Conservation (phyloP, 2,888 invertebrate species). For the Bombylius major region DNA sequence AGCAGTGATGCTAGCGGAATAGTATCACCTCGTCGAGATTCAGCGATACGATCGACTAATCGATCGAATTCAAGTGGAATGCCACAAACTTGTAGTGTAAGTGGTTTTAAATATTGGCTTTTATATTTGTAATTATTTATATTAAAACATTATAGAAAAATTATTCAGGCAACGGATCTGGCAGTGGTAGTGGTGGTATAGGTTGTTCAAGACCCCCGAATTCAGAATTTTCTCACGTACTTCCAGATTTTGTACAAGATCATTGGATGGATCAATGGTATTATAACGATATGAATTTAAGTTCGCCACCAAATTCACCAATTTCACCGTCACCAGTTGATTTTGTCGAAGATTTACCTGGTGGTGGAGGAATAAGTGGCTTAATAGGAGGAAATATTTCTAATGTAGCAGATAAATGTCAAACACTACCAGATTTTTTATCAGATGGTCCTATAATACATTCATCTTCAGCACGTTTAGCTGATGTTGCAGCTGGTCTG, state of each 20-base stretch:
- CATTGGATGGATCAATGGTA: conserved; percentile 62
- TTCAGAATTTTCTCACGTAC: conserved; percentile 30
- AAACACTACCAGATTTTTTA: conserved; percentile 56
- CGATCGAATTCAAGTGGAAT: not conserved
- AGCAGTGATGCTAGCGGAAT: not conserved
- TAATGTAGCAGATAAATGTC: conserved; percentile 16
- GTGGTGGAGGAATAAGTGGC: not conserved
- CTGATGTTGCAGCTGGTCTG: conserved; percentile 34
- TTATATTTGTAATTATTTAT: too few relatives aligned
- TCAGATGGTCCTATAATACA: conserved; percentile 52
- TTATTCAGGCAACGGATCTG: not conserved
- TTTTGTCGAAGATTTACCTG: conserved; percentile 22
- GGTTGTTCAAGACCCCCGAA: conserved; percentile 5
- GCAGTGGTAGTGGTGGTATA: not conserved
- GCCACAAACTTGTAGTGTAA: conserved; percentile 1
- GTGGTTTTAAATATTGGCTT: not conserved
- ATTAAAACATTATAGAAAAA: conserved; percentile 1
- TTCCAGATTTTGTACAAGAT: conserved; percentile 83
- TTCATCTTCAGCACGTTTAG: conserved; percentile 32
- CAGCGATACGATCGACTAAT: conserved; percentile 1
- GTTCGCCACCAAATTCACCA: conserved; percentile 29
- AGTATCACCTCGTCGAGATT: conserved; percentile 6
- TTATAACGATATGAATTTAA: conserved; percentile 28
- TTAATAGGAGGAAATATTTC: not conserved
- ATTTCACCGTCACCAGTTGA: conserved; percentile 19